These are phyloP conservation scores for Meliscaeva auricollis DNA, from an alignment of 2,888 invertebrate genomes.

Conservation along the genomic window DNA sequence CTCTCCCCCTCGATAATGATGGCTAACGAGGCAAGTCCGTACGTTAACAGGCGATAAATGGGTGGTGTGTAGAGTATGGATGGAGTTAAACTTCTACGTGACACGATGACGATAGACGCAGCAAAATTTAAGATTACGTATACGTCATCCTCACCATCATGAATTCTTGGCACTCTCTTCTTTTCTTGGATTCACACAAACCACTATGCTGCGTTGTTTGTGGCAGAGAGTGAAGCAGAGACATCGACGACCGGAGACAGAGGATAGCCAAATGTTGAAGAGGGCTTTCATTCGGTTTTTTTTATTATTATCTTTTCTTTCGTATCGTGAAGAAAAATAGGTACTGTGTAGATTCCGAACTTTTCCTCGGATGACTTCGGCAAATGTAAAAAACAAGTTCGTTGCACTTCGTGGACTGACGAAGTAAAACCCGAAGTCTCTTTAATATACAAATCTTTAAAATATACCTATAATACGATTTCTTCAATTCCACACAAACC, in stretches of 20 bases:
- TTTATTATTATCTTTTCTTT: slow-evolving; percentile 27
- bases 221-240: slow-evolving; percentile 25
- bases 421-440: slow-evolving; percentile 5
- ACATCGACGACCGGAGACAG: background rate
- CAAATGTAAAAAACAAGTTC: background rate
- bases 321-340: background rate
- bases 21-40: slow-evolving; percentile 62
- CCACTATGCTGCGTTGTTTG: slow-evolving; percentile 54
- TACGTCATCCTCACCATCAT: slow-evolving; percentile 52
- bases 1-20: slow-evolving; percentile 50
- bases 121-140: slow-evolving; percentile 69
- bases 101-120: slow-evolving; percentile 63
- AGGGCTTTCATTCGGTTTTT: slow-evolving; percentile 1
- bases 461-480: slow-evolving; percentile 2
- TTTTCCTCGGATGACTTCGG: slow-evolving; percentile 6
- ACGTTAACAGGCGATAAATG: slow-evolving; percentile 47
- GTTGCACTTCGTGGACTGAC: background rate
- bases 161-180: slow-evolving; percentile 57
- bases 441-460: background rate
- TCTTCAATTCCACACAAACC: slow-evolving; percentile 4
- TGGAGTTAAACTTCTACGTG: slow-evolving; percentile 57
- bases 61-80: slow-evolving; percentile 19
- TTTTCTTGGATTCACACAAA: slow-evolving; percentile 28
- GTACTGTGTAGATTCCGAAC: slow-evolving; percentile 33
- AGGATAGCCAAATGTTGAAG: slow-evolving; percentile 35